Base-by-base conservation (phyloP, 2,797 vertebrate species). In the Tauraco hartlaubi region DNA sequence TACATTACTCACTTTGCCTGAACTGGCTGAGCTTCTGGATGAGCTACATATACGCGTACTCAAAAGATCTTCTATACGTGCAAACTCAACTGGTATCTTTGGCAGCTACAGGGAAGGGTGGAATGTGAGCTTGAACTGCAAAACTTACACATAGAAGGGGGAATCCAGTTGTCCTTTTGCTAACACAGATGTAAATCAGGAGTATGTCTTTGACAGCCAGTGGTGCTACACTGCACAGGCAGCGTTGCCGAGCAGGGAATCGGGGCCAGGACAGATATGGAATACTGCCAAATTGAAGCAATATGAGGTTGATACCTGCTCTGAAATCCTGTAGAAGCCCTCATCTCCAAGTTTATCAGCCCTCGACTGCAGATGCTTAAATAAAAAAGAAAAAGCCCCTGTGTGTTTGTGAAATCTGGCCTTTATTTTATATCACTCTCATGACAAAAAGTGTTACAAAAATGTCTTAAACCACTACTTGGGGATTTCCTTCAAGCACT, bases 391-490 rank as follows among this genome's bases (percentile, higher is more conserved):
- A 91, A 88, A 92, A 92, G 51, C 5, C 54, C 83, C 28, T 28
- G 77, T 89, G 90, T 44, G 67, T 93, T 94, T 82, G 80, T 95
- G 93, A 95, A 97, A 92, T 94, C 90, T 95, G 74, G 88, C 90
- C 92, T 88, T 95, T 95, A 85, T 93, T 95, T 97, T 95, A 81
- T 95, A 94, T 85, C 88, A 77, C 56, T 95, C 85, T 95, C 88
- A 82, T 89, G 94, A 96, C 74, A 93, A 95, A 96, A 96, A 94
- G 90, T 92, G 85, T 87, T 96, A 94, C 83, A 96, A 96, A 95
- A 96, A 95, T 83, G 71, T 97, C 94, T 96, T 97, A 96, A 97
- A 97, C 91, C 96, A 93, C 94, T 95, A 93, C 93, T 96, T 96
- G 84, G 96, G 96, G 96, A 97, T 96, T 97, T 96, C 84, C 94